A percentile compares a stretch with the other conserved stretches of the same genome.
Evolutionary conservation across 23 tunicate species (phyloP).

Genomic region (Oikopleura albicans): DNA sequence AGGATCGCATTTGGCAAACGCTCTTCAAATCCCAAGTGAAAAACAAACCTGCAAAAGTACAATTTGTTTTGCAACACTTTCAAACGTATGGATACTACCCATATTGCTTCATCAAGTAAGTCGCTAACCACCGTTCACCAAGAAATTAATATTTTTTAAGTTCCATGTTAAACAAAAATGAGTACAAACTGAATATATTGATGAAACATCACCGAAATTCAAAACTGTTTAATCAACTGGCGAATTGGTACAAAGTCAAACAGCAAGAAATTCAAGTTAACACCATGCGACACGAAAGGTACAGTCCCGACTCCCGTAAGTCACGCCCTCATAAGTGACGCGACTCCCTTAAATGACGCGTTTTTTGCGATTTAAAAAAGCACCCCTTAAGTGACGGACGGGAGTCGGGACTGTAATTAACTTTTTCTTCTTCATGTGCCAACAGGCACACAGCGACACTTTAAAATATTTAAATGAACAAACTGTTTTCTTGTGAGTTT

Average conservation of each 20-base stretch:
- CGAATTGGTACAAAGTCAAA: background rate
- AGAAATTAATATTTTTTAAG: background rate
- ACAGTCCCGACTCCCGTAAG: too few species aligned
- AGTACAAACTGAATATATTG: background rate
- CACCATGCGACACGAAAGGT: background rate
- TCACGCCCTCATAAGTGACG: too few species aligned
- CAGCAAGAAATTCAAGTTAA: background rate
- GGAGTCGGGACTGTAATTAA: too few species aligned
- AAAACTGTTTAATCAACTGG: background rate
- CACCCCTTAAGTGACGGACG: too few species aligned
- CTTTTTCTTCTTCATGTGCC: too few species aligned
- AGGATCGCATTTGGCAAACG: background rate
- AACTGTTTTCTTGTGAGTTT: too few species aligned
- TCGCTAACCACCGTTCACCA: too few species aligned
- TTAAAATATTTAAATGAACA: too few species aligned
- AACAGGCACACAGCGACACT: too few species aligned
- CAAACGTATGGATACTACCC: constrained; percentile 14
- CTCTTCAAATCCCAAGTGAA: constrained; percentile 4
- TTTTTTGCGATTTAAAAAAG: too few species aligned
- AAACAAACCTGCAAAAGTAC: background rate
- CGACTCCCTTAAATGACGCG: too few species aligned
- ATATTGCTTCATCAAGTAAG: background rate
- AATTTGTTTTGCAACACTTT: constrained; percentile 10
- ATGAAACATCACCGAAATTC: background rate
- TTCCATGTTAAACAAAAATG: background rate